Evolutionary conservation across 1,140 invertebrate species (phyloP).

Genomic region (Sitodiplosis mosellana): DNA sequence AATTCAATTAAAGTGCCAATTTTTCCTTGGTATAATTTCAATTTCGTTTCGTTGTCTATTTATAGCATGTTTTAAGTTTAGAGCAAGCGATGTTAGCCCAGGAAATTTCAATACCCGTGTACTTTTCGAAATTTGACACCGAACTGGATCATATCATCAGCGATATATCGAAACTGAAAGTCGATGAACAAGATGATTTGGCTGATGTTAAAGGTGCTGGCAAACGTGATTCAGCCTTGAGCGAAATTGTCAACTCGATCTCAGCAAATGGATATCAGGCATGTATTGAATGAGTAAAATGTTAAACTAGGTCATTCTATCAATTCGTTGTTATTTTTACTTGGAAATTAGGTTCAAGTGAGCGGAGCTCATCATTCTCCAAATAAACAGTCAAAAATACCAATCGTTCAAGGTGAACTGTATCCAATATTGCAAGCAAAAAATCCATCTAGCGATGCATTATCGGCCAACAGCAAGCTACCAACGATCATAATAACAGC

Average conservation of each 20-base stretch:
- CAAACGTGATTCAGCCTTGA: slow-evolving; percentile 44
- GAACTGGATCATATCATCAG: slow-evolving; percentile 58
- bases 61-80: slow-evolving; percentile 52
- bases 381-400: slow-evolving; percentile 60
- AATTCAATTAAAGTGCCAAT: not conserved
- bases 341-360: not conserved
- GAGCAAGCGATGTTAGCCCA: slow-evolving; percentile 69
- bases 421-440: slow-evolving; percentile 21
- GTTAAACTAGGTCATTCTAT: not conserved
- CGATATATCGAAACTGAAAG: slow-evolving; percentile 43
- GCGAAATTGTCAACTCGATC: slow-evolving; percentile 65
- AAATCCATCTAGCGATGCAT: slow-evolving; percentile 48
- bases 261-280: slow-evolving; percentile 88
- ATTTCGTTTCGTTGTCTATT: slow-evolving; percentile 15
- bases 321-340: not conserved
- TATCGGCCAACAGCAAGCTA: slow-evolving; percentile 46
- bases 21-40: not conserved
- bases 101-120: slow-evolving; percentile 71
- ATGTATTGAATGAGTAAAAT: slow-evolving; percentile 20
- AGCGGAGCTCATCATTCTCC: slow-evolving; percentile 42
- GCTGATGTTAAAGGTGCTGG: slow-evolving; percentile 22
- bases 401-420: slow-evolving; percentile 73
- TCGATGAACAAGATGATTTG: slow-evolving; percentile 22
- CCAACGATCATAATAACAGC: slow-evolving; percentile 80
- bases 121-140: slow-evolving; percentile 59